phyloP scores from a whole-genome alignment of 2,888 invertebrate genomes.

The Andrena chrysosceles region DNA sequence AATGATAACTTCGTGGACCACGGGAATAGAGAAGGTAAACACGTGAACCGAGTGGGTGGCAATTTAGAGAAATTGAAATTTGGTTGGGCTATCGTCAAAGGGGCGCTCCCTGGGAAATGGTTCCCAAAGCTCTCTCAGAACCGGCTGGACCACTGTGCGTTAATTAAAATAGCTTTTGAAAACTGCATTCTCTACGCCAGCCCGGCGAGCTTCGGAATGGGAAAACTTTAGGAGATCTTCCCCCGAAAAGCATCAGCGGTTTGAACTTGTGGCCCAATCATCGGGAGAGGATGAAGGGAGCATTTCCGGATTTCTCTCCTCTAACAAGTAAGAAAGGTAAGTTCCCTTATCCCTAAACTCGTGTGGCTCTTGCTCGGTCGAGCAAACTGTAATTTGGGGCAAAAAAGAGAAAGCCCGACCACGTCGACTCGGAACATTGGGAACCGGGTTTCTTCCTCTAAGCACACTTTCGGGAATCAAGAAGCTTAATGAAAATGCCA shows the following conservation, averaged over 20 bases:
- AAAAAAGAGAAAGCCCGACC: not conserved
- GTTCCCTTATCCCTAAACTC: conserved; percentile 5
- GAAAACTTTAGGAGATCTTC: conserved; percentile 50
- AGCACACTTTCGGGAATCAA: no score
- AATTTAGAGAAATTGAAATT: conserved; percentile 24
- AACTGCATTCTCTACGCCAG: conserved; percentile 36
- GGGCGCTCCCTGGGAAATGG: not conserved
- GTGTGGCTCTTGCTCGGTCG: not conserved
- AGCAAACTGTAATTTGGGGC: not conserved
- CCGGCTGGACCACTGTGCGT: conserved; percentile 10
- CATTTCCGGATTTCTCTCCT: not conserved
- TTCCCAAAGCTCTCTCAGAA: not conserved
- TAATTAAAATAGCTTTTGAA: conserved; percentile 63
- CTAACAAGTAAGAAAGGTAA: not conserved
- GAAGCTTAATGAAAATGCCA: no score
- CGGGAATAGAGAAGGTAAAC: conserved; percentile 12
- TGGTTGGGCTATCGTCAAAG: not conserved
- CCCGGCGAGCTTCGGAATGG: conserved; percentile 30
- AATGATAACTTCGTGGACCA: not conserved
- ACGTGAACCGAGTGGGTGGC: not conserved
- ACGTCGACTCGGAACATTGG: not conserved
- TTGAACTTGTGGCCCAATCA: conserved; percentile 1
- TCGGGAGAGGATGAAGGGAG: not conserved
- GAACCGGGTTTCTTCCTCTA: not conserved
- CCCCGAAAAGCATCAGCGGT: conserved; percentile 39